A percentile compares a stretch with the other conserved stretches of the same genome.
Conservation (phyloP, 2,113 vertebrate genomes). For the Sylvietta virens region DNA sequence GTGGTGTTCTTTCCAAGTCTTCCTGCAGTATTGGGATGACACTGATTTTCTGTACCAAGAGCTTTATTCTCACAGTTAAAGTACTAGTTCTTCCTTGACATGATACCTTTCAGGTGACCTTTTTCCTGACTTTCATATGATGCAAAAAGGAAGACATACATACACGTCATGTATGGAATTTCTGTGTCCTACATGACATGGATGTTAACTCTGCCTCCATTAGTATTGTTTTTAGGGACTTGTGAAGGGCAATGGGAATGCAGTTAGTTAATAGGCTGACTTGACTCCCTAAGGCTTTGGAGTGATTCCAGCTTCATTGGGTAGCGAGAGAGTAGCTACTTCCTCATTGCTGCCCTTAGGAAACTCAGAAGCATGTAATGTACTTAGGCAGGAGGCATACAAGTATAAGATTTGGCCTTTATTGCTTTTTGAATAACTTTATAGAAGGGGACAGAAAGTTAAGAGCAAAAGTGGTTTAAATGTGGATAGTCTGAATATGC, state of each 20-base stretch:
- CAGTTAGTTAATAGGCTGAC: not conserved
- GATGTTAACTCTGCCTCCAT: not conserved
- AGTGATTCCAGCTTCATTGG: not conserved
- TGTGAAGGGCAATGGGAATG: not conserved
- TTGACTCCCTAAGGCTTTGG: not conserved
- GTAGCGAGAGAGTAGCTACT: not conserved
- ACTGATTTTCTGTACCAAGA: not conserved
- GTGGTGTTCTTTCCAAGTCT: not conserved
- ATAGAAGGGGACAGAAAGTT: not conserved
- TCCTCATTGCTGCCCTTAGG: slow-evolving; percentile 15
- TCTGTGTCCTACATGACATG: not conserved
- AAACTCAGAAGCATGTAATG: not conserved
- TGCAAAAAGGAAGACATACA: not conserved
- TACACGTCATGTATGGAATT: not conserved
- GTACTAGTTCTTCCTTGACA: not conserved
- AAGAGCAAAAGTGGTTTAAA: not conserved
- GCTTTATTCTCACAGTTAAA: not conserved
- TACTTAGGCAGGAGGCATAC: not conserved
- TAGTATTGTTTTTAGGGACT: not conserved
- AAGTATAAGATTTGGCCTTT: not conserved
- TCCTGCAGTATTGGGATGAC: not conserved
- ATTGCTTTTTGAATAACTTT: not conserved
- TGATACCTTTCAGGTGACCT: not conserved
- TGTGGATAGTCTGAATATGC: not conserved
- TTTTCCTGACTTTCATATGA: not conserved